Evolutionary conservation across 2,113 vertebrate genomes (phyloP).

Genomic region (Naja naja): DNA sequence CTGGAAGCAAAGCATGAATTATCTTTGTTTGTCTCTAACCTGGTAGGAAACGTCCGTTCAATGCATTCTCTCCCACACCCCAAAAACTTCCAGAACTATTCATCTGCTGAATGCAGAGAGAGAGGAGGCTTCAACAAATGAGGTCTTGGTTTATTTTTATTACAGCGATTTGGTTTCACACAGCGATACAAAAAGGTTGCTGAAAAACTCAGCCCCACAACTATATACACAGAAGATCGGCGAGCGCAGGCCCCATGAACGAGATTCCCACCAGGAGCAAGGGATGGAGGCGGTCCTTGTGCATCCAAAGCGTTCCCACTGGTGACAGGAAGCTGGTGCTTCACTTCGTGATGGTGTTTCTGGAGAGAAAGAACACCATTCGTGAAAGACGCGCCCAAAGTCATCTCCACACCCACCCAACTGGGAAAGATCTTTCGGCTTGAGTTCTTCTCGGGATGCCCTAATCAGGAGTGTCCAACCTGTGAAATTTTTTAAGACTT

Average conservation of each 20-base stretch:
- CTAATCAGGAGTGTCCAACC: neutral
- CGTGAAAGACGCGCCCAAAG: neutral
- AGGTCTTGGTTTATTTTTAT: conserved; percentile 2
- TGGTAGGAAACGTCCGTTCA: neutral
- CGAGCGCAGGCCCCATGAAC: neutral
- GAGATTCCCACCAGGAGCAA: no score
- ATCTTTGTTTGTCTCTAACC: no score
- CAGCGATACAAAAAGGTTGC: neutral
- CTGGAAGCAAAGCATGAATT: no score
- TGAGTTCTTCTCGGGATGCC: neutral
- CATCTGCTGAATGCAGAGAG: neutral
- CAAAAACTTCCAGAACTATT: neutral
- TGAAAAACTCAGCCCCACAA: neutral
- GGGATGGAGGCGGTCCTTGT: neutral
- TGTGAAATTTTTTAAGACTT: neutral
- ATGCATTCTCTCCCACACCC: neutral
- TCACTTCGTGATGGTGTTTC: conserved; percentile 73
- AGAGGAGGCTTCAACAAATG: neutral
- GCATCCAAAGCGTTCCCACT: neutral
- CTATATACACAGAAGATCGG: neutral
- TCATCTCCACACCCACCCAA: neutral
- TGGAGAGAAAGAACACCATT: conserved; percentile 18
- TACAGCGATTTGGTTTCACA: neutral
- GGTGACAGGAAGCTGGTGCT: neutral
- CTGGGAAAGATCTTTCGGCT: neutral